Evolutionary conservation across 2,888 invertebrate species (phyloP).

Genomic region (Cantharis flavilabris): DNA sequence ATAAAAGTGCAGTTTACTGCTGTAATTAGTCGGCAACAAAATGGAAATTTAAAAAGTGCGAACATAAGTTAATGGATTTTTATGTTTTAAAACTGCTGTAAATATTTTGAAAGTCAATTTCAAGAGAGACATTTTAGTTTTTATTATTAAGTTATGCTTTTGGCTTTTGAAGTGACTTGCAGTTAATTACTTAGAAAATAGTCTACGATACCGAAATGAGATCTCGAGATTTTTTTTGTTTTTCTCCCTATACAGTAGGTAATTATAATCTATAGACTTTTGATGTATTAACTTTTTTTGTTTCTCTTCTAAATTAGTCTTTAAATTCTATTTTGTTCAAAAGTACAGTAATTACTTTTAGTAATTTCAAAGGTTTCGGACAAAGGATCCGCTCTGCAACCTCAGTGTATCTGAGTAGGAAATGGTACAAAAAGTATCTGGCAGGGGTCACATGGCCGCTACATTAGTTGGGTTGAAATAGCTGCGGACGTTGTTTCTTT

Average conservation of each 20-base stretch:
- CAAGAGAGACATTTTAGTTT: neutral
- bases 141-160: neutral
- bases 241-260: neutral
- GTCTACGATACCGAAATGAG: neutral
- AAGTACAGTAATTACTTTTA: conserved; percentile 4
- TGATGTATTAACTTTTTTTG: neutral
- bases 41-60: neutral
- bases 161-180: neutral
- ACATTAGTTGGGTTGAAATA: conserved; percentile 47
- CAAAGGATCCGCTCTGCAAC: conserved; percentile 31
- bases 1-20: neutral
- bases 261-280: neutral
- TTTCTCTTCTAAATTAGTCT: neutral
- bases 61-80: neutral
- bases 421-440: conserved; percentile 46
- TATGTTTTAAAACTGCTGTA: neutral
- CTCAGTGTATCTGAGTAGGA: conserved; percentile 35
- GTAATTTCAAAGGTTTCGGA: conserved; percentile 3
- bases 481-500: conserved; percentile 48
- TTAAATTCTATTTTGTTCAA: neutral
- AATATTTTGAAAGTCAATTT: neutral
- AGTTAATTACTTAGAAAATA: neutral
- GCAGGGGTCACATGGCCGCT: conserved; percentile 47
- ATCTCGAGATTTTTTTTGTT: neutral
- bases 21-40: neutral